These are phyloP conservation scores for Drosophila quinaria DNA, from an alignment of 2,888 invertebrate species.

Conservation along the genomic window DNA sequence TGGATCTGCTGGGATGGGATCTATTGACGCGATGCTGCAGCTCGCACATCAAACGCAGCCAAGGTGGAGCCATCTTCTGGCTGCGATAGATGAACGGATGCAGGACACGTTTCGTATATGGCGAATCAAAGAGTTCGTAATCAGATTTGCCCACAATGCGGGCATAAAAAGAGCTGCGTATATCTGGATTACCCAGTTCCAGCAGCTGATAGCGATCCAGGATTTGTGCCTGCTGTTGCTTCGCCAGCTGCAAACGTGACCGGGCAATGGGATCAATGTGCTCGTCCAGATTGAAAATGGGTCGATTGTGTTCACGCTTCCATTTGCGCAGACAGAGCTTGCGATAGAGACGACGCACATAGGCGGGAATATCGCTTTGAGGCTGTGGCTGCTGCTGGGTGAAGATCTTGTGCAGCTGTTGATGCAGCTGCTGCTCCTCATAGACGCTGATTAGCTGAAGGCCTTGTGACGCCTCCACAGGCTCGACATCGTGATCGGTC, in stretches of 20 bases:
- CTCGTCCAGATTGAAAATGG: conserved; percentile 88
- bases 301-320: conserved; percentile 87
- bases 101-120: conserved; percentile 90
- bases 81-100: conserved; percentile 95
- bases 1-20: conserved; percentile 86
- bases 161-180: conserved; percentile 85
- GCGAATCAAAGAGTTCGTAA: conserved; percentile 88
- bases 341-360: conserved; percentile 86
- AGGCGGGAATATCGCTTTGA: conserved; percentile 78
- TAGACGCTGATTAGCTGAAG: conserved; percentile 81
- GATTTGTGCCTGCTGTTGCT: conserved; percentile 65
- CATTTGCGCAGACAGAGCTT: conserved; percentile 88
- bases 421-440: conserved; percentile 83
- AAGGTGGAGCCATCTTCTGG: conserved; percentile 88
- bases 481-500: conserved; percentile 19
- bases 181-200: conserved; percentile 63
- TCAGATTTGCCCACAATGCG: conserved; percentile 87
- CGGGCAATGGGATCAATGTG: conserved; percentile 56
- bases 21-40: conserved; percentile 84
- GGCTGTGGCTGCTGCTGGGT: conserved; percentile 70
- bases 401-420: conserved; percentile 79
- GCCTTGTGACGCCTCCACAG: conserved; percentile 29
- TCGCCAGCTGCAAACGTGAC: conserved; percentile 34
- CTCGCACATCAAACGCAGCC: conserved; percentile 88
- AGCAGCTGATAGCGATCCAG: conserved; percentile 85